Evolutionary conservation across 2,113 vertebrate genomes (phyloP), one percentile per base, ranked within the genome.

Genomic region (Uropsilus gracilis): DNA sequence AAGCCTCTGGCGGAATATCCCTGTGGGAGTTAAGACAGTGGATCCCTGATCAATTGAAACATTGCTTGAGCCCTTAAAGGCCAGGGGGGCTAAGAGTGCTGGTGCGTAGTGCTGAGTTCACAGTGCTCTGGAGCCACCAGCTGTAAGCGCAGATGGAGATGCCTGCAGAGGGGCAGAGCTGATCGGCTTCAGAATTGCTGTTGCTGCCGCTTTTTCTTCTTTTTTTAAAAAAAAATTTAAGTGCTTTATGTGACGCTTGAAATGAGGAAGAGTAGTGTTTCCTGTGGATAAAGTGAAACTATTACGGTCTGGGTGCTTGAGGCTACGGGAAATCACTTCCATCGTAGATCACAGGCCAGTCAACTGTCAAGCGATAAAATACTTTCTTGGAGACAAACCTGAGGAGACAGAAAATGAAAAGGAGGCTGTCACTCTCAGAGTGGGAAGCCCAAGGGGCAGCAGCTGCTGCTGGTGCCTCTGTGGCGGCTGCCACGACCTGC

Each of bases 381-480:
- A 99, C 99, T 95, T 98, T 99, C 98, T 99, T 99, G 61, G 99
- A 99, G 98, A 99, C 98, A 97, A 99, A 99, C 97, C 99, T 99
- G 98, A 82, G 91, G 89, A 50, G 57, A 97, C 72, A 93, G 71
- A 96, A 95, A 95, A 3, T 87, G 88, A 34, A 28, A 96, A 89
- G 86, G 69, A 57, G 24, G 44, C 75, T 0, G 0, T 98, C 53
- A 96, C 5, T 34, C 30, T 22, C 55, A 94, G 85, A 9, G 48
- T 91, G 44, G 2, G 34, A 8, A n/a, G 14, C 39, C 28, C 0
- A 3, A 28, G 50, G 42, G 30, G 63, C 17, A 6, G 82, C 1
- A 1, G 89, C 30, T 22, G 42, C 44, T 32, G 3, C 8, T 44
- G 50, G 9, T 32, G n/a, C 8, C n/a, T 32, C 46, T 17, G 26